phyloP scores from a whole-genome alignment of 2,797 vertebrate species.

The Acanthurus leucopareius region DNA sequence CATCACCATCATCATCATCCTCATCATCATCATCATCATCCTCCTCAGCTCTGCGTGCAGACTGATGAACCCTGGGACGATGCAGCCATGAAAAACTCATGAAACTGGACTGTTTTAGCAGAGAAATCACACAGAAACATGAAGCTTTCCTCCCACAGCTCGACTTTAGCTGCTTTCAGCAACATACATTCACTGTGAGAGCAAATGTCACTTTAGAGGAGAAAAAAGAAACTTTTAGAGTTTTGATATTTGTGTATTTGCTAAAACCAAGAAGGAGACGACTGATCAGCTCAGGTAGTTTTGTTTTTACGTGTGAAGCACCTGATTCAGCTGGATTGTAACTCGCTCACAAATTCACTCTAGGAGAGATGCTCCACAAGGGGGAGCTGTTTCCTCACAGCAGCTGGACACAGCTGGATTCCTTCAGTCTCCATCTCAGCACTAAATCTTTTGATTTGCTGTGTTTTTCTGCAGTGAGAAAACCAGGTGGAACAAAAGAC shows the following conservation, averaged over 20 bases:
- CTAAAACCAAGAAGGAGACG: background rate
- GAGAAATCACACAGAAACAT: background rate
- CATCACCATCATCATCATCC: no score
- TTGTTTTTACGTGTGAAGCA: background rate
- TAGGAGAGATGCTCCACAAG: background rate
- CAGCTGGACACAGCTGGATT: background rate
- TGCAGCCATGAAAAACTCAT: background rate
- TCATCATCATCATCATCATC: no score
- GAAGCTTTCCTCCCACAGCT: no score
- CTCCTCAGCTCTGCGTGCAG: no score
- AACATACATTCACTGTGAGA: background rate
- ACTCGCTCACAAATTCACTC: background rate
- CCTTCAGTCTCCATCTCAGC: background rate
- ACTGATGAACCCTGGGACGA: no score
- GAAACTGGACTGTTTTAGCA: background rate
- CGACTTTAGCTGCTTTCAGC: background rate
- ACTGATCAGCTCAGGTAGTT: no score
- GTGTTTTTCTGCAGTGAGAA: background rate
- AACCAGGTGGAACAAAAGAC: background rate
- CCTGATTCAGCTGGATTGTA: background rate
- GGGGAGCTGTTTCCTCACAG: background rate
- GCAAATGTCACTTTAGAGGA: background rate
- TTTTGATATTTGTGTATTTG: background rate
- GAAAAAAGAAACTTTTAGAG: background rate
- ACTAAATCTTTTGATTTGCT: background rate